Evolutionary conservation across 2,888 invertebrate species (phyloP).

Genomic region (Lasioglossum figueresi): DNA sequence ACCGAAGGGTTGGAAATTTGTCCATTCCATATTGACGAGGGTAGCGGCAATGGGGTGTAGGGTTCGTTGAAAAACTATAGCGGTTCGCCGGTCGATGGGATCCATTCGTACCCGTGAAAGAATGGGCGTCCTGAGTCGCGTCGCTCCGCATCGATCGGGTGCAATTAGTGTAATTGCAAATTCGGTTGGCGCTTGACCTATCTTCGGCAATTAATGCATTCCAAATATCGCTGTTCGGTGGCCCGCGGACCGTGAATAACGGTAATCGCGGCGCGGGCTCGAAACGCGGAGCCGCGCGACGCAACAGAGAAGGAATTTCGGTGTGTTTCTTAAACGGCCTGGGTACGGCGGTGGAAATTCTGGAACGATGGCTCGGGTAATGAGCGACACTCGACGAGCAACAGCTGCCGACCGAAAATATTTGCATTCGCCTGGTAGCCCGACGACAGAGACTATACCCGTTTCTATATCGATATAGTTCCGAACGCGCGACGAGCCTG

Average conservation of each 20-base stretch:
- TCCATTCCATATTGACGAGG: neutral
- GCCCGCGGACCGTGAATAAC: slow-evolving; percentile 19
- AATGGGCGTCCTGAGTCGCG: slow-evolving; percentile 2
- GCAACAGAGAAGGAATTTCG: slow-evolving; percentile 34
- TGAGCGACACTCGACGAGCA: slow-evolving; percentile 42
- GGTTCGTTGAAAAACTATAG: neutral
- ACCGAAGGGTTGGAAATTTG: neutral
- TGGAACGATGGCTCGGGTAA: slow-evolving; percentile 22
- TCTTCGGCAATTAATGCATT: slow-evolving; percentile 37
- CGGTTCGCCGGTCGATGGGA: neutral
- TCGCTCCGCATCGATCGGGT: slow-evolving; percentile 31
- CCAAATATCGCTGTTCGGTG: slow-evolving; percentile 25
- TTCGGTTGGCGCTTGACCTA: slow-evolving; percentile 28
- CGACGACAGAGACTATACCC: neutral
- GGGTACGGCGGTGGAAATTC: slow-evolving; percentile 6
- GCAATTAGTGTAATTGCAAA: slow-evolving; percentile 50
- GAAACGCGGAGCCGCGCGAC: neutral
- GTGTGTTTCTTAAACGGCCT: slow-evolving; percentile 17
- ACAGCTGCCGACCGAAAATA: slow-evolving; percentile 48
- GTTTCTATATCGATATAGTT: slow-evolving; percentile 25
- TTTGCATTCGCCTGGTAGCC: slow-evolving; percentile 12
- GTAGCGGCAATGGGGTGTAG: neutral
- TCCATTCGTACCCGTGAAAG: slow-evolving; percentile 20
- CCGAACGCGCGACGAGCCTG: neutral
- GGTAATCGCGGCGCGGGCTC: slow-evolving; percentile 27